These are phyloP conservation scores for Brachystomella parvula DNA, from an alignment of 1,140 invertebrate genomes.

Conservation along the genomic window DNA sequence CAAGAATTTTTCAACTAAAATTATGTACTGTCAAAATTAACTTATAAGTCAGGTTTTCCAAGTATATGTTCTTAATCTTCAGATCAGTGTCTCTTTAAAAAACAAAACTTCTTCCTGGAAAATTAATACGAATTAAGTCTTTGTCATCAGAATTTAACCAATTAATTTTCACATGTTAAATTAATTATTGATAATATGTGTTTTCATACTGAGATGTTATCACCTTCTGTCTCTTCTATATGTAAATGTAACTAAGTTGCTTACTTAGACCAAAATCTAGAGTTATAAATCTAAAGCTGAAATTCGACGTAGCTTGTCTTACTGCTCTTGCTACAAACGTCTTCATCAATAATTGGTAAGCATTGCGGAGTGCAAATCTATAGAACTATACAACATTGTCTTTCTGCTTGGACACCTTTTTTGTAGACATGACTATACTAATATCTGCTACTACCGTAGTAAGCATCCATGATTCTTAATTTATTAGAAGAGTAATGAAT, in stretches of 20 bases:
- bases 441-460: no score
- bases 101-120: background rate
- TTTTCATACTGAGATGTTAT: background rate
- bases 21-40: conserved; percentile 8
- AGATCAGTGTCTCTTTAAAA: background rate
- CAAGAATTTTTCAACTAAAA: background rate
- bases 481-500: no score
- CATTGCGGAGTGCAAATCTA: conserved; percentile 6
- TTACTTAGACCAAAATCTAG: no score
- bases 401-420: conserved; percentile 5
- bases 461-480: no score
- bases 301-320: no score
- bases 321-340: no score
- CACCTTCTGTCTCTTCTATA: background rate
- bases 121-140: background rate
- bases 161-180: background rate
- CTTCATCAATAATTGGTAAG: no score
- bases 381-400: conserved; percentile 1
- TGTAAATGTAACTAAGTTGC: no score
- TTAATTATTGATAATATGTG: background rate
- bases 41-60: background rate
- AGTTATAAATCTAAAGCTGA: no score
- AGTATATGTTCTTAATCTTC: background rate
- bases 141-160: background rate
- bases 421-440: no score